Conservation (phyloP, 2,888 invertebrate genomes). For the Cheilosia urbana region DNA sequence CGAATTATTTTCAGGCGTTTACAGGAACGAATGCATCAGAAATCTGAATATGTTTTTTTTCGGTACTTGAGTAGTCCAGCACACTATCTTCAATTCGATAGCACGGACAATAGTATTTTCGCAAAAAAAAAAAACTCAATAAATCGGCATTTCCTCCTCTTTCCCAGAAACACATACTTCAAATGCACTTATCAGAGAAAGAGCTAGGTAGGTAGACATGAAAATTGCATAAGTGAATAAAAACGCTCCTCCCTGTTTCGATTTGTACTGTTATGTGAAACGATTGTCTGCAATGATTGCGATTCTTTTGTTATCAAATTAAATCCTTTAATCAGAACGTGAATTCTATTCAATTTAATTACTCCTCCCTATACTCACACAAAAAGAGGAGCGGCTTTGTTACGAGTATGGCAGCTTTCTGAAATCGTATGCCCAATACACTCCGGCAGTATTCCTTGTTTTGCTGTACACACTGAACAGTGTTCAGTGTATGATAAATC, state of each 20-base stretch:
- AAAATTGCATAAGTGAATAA: neutral
- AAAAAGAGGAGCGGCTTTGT: conserved; percentile 31
- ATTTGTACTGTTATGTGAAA: conserved; percentile 10
- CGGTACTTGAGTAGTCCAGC: too few species aligned
- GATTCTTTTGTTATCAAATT: conserved; percentile 55
- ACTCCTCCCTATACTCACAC: conserved; percentile 1
- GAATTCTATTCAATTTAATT: conserved; percentile 68
- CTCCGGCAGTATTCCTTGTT: neutral
- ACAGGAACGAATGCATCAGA: too few species aligned
- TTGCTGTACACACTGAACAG: neutral
- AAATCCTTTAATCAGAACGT: conserved; percentile 65
- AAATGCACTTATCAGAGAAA: too few species aligned
- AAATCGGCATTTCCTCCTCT: too few species aligned
- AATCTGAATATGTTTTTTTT: too few species aligned
- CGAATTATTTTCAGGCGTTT: too few species aligned
- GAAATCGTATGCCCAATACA: conserved; percentile 32
- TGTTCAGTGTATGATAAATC: conserved; percentile 65
- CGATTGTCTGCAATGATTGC: conserved; percentile 30
- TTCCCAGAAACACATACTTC: too few species aligned
- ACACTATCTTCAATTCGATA: too few species aligned
- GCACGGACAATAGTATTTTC: too few species aligned
- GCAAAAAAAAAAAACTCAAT: too few species aligned
- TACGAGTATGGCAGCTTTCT: conserved; percentile 36
- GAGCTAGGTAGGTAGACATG: too few species aligned
- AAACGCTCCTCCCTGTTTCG: neutral